Base-by-base conservation (phyloP, 2,113 vertebrate genomes). In the Lonchura striata region DNA sequence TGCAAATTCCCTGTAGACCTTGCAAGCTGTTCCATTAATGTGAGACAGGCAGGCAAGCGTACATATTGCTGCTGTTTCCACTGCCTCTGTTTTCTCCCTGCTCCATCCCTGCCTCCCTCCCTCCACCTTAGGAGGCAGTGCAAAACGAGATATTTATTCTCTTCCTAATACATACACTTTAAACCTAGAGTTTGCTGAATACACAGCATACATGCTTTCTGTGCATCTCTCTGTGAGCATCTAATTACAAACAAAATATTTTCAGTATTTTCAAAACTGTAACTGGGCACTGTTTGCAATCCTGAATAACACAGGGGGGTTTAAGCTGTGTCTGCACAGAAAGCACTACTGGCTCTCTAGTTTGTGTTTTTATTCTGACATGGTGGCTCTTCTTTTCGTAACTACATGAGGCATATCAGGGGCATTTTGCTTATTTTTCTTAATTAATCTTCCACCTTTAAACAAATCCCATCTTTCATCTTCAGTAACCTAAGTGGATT, bases 21-120 rank as follows among this genome's bases (percentile, higher is more conserved):
- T 25, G 88, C 91, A 96, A 96, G 94, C 97, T 98, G 96, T 97
- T 97, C 97, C 97, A 96, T 97, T 96, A 97, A 96, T 85, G 95
- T 49, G 82, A 94, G 96, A 74, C 90, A 92, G 94, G 95, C 92
- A 95, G 95, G 96, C 82, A 95, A 92, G 97, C 93, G 79, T 93
- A 92, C 92, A 96, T 69, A 94, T 83, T 91, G 94, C 95, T 96
- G 94, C 86, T 96, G 95, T 60, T 92, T 91, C 96, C 94, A 93
- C 78, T 94, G 96, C 95, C 96, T 96, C 94, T 85, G 88, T 92
- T 96, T 88, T 86, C 94, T 95, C 85, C 95, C 89, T 31, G 92
- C 96, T 96, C 92, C 94, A 95, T 91, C 91, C 86, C 88, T 88
- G 95, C 88, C 90, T 95, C 90, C 82, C 92, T 75, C 82, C 84